Evolutionary conservation across 2,113 vertebrate species (phyloP).

Genomic region (Siphamia tubifer): DNA sequence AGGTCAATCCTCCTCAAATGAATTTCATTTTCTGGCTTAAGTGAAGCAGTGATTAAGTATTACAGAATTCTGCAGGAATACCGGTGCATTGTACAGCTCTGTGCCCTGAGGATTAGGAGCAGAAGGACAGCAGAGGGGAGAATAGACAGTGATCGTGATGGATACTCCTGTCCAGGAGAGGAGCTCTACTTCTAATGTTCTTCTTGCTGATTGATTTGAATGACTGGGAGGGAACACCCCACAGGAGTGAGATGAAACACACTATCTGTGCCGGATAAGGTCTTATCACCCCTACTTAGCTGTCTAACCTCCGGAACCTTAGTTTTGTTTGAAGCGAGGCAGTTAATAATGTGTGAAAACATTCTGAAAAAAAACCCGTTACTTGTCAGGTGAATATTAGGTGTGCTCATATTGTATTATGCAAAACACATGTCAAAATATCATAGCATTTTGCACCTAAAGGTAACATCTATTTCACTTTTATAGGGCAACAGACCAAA

Average conservation of each 20-base stretch:
- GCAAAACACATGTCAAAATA: neutral
- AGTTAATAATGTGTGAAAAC: slow-evolving; percentile 5
- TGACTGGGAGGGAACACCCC: slow-evolving; percentile 30
- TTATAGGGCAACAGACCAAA: neutral
- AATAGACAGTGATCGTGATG: slow-evolving; percentile 48
- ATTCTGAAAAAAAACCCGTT: neutral
- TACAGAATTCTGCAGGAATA: slow-evolving; percentile 25
- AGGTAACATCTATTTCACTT: neutral
- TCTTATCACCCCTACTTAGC: slow-evolving; percentile 20
- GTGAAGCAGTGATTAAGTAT: slow-evolving; percentile 51
- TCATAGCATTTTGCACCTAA: neutral
- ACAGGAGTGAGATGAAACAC: neutral
- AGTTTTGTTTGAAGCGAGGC: slow-evolving; percentile 20
- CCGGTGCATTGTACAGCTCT: neutral
- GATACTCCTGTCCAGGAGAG: slow-evolving; percentile 42
- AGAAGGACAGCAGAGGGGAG: slow-evolving; percentile 19
- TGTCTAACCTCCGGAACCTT: neutral
- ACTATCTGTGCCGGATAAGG: slow-evolving; percentile 5
- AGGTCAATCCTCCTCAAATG: slow-evolving; percentile 51
- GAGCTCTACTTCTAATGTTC: slow-evolving; percentile 29
- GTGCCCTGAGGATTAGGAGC: slow-evolving; percentile 39
- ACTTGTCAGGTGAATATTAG: neutral
- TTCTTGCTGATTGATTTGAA: slow-evolving; percentile 50
- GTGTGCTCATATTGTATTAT: neutral
- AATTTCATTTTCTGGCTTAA: slow-evolving; percentile 56